These are phyloP conservation scores for Bradypodion ventrale DNA, from an alignment of 2,797 vertebrate species.

Conservation along the genomic window DNA sequence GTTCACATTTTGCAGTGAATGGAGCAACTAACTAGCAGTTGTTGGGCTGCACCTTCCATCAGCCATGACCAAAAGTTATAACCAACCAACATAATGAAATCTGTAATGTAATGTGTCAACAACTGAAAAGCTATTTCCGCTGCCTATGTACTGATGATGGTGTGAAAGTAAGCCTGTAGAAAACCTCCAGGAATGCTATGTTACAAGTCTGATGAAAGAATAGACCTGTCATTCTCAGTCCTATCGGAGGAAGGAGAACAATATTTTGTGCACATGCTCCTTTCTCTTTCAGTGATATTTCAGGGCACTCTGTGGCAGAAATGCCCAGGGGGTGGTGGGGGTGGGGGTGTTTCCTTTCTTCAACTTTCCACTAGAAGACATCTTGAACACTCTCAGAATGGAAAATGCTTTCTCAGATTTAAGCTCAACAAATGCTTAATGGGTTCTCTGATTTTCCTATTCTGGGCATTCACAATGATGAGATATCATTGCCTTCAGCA, in stretches of 20 bases:
- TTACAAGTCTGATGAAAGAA: no score
- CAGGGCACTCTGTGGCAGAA: no score
- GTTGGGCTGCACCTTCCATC: neutral
- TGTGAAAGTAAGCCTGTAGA: no score
- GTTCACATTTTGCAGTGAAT: no score
- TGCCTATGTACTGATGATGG: no score
- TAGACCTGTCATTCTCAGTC: no score
- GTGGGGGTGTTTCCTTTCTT: no score
- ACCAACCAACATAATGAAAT: neutral
- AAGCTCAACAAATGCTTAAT: constrained; percentile 41
- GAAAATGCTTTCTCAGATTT: constrained; percentile 20
- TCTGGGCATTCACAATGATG: constrained; percentile 2
- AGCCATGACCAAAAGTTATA: neutral
- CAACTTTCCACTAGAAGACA: neutral
- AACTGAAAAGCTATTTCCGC: neutral
- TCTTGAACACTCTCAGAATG: neutral
- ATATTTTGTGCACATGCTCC: no score
- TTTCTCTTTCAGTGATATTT: no score
- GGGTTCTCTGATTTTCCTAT: constrained; percentile 27
- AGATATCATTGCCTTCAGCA: constrained; percentile 27
- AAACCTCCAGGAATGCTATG: no score
- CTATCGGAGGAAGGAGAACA: no score
- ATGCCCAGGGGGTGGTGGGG: no score
- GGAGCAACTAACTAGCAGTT: neutral
- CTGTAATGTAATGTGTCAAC: neutral